A percentile compares a stretch with the other conserved stretches of the same genome.
phyloP scores from a whole-genome alignment of 2,888 invertebrate genomes.

The Dynastes maya region DNA sequence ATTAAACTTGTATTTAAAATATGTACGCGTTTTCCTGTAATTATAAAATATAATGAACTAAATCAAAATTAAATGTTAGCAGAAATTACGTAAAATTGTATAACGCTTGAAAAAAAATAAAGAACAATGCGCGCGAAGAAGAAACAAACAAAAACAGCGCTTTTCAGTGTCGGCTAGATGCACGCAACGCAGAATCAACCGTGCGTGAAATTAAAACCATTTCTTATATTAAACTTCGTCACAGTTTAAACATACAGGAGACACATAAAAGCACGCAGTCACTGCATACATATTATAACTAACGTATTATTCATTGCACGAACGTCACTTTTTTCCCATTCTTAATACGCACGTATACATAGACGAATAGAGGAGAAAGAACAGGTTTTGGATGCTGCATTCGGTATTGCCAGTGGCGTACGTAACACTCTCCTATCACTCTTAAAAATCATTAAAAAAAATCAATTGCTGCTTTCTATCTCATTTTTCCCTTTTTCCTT shows the following conservation, averaged over 20 bases:
- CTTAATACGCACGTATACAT: slow-evolving; percentile 31
- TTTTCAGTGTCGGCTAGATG: slow-evolving; percentile 5
- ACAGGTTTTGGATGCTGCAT: slow-evolving; percentile 41
- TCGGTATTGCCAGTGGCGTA: slow-evolving; percentile 9
- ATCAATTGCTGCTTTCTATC: too few relatives aligned
- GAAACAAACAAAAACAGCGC: slow-evolving; percentile 2
- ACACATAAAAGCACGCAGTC: slow-evolving; percentile 44
- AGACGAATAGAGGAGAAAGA: not conserved
- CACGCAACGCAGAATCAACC: not conserved
- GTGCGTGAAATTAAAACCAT: slow-evolving; percentile 41
- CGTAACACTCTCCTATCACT: too few relatives aligned
- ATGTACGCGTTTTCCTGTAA: too few relatives aligned
- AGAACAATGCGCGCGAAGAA: not conserved
- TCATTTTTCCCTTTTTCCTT: too few relatives aligned
- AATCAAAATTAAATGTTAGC: not conserved
- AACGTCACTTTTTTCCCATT: slow-evolving; percentile 31
- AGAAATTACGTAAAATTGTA: not conserved
- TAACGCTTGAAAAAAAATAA: not conserved
- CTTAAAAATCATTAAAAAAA: too few relatives aligned
- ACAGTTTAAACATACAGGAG: slow-evolving; percentile 34
- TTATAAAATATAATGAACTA: too few relatives aligned
- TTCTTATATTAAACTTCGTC: slow-evolving; percentile 34
- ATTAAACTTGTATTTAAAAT: too few relatives aligned
- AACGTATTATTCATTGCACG: slow-evolving; percentile 36
- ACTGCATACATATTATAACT: slow-evolving; percentile 34